Percentiles rank a stretch among this genome's conserved stretches.
These are phyloP conservation scores for Homarus americanus DNA, from an alignment of 1,140 invertebrate genomes.

Conservation along the genomic window DNA sequence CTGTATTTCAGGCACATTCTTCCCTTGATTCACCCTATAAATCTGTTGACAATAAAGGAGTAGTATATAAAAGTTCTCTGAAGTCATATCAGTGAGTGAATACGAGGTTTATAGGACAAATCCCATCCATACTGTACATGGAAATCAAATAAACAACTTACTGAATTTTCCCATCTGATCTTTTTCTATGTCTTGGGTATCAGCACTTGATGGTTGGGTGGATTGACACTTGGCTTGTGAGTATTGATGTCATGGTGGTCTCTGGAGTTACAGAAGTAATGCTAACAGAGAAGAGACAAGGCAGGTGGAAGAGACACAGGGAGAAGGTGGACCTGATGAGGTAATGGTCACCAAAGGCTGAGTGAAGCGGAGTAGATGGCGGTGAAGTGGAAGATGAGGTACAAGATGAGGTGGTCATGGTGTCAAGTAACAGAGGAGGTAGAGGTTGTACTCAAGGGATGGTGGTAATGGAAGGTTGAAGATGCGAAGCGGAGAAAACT, in stretches of 20 bases:
- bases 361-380: too few species aligned
- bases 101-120: too few species aligned
- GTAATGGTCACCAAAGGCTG: conserved; percentile 15
- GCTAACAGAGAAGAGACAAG: conserved; percentile 57
- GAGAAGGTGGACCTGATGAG: conserved; percentile 16
- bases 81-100: too few species aligned
- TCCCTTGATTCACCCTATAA: too few species aligned
- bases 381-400: conserved; percentile 15
- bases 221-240: conserved; percentile 61
- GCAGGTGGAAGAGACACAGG: conserved; percentile 51
- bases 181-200: neutral
- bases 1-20: too few species aligned
- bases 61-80: too few species aligned
- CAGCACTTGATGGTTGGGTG: conserved; percentile 47
- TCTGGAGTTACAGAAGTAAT: conserved; percentile 64
- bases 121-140: too few species aligned
- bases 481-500: conserved; percentile 38
- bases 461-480: conserved; percentile 42
- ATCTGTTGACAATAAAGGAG: too few species aligned
- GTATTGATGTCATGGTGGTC: conserved; percentile 50
- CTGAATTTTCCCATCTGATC: conserved; percentile 46
- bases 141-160: too few species aligned
- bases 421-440: neutral
- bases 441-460: conserved; percentile 23
- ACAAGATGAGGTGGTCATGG: conserved; percentile 23